Evolutionary conservation across 2,888 invertebrate genomes (phyloP), one percentile per base, ranked within the genome.

Genomic region (Cephus spinipes): DNA sequence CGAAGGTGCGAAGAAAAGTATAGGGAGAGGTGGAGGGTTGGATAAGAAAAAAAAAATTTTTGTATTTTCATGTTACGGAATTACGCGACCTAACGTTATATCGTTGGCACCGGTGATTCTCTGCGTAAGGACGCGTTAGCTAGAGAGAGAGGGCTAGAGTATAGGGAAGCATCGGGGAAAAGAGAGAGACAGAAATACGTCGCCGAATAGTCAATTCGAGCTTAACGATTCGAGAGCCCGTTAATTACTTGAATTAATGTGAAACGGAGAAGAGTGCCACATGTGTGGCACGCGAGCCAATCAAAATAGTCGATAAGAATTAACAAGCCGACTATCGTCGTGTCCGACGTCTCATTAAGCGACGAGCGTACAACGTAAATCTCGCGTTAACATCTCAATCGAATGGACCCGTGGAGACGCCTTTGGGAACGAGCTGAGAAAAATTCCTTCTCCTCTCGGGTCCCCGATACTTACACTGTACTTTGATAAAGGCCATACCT

Each of bases 221-320:
- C 31, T 11, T 71, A 71, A 71, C 71, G 71, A 30, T n/a, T 11
- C 30, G 71, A 77, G 71, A 74, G 36, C 74, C 74, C 55, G 77
- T 77, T 77, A 77, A 77, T 77, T 77, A 77, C 77, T 77, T 31
- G 69, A 84, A 87, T 87, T 86, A 88, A 87, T 84, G 84, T 77
- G 82, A 33, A 40, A 30, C 15, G 82, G 83, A 84, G 84, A 83
- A 9, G 34, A 35, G 35, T 87, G 85, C 85, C 87, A 83, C 85
- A 81, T 78, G 83, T 81, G 78, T 80, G 85, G 86, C 88, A 88
- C 87, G 87, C 87, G 86, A 89, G 84, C 85, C 85, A 85, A 87
- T 86, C 86, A 82, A 85, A 83, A 82, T 76, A 77, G 78, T 77
- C 84, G 86, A 87, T 88, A 87, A 87, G 87, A 88, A 89, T 89